Conservation (phyloP, 2,113 vertebrate genomes). For the Theristicus caerulescens region DNA sequence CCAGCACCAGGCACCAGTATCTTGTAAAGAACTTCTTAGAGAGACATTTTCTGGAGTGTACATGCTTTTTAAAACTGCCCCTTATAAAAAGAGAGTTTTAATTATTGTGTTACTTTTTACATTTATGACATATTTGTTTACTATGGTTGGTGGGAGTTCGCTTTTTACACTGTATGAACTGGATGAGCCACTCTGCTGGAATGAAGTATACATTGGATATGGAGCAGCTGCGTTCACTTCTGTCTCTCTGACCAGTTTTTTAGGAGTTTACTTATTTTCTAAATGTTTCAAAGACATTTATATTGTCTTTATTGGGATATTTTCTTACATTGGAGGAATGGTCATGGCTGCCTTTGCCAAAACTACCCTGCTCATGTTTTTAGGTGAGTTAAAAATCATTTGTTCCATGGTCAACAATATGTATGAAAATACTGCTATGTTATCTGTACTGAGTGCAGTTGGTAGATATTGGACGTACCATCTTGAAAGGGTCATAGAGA, state of each 20-base stretch:
- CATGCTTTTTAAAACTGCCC: slow-evolving; percentile 78
- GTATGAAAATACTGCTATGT: background rate
- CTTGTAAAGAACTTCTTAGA: slow-evolving; percentile 62
- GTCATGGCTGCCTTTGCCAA: slow-evolving; percentile 81
- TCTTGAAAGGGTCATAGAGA: background rate
- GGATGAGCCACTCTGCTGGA: slow-evolving; percentile 92
- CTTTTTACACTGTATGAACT: slow-evolving; percentile 88
- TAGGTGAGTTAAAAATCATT: slow-evolving; percentile 80
- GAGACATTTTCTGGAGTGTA: slow-evolving; percentile 78
- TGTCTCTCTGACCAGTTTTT: slow-evolving; percentile 85
- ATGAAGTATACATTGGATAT: slow-evolving; percentile 90
- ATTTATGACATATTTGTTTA: slow-evolving; percentile 79
- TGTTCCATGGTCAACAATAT: background rate
- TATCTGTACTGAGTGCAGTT: background rate
- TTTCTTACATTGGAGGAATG: slow-evolving; percentile 82
- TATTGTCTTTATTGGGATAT: slow-evolving; percentile 84
- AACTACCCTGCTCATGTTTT: slow-evolving; percentile 89
- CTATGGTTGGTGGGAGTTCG: slow-evolving; percentile 73
- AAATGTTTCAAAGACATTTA: slow-evolving; percentile 80
- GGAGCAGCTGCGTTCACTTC: slow-evolving; percentile 83
- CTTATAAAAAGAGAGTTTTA: slow-evolving; percentile 61
- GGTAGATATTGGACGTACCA: background rate
- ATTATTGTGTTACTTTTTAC: slow-evolving; percentile 80
- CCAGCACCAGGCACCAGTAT: slow-evolving; percentile 16
- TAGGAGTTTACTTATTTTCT: slow-evolving; percentile 83